phyloP scores from a whole-genome alignment of 2,113 vertebrate species.

The Callopanchax toddi region DNA sequence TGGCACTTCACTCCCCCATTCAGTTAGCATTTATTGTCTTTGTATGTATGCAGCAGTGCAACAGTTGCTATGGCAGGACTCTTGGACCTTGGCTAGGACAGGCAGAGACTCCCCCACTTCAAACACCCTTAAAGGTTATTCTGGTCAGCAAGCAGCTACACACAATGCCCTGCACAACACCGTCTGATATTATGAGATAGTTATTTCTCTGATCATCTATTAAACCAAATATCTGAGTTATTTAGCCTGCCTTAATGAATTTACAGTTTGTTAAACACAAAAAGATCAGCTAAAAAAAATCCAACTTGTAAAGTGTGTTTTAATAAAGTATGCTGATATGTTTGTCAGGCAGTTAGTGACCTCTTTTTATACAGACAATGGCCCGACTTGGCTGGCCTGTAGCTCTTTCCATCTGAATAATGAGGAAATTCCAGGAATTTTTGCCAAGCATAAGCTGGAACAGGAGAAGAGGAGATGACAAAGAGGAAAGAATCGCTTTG shows the following conservation, averaged over 20 bases:
- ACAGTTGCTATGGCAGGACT: constrained; percentile 70
- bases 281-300: background rate
- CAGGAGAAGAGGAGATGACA: constrained; percentile 15
- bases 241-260: background rate
- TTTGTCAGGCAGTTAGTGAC: constrained; percentile 4
- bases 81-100: constrained; percentile 64
- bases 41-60: constrained; percentile 33
- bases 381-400: constrained; percentile 37
- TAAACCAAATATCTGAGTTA: constrained; percentile 4
- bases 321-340: background rate
- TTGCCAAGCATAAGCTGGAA: constrained; percentile 43
- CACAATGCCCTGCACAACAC: background rate
- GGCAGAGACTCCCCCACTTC: constrained; percentile 48
- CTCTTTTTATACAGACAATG: constrained; percentile 27
- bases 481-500: constrained; percentile 3
- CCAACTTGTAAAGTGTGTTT: background rate
- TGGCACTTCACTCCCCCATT: background rate
- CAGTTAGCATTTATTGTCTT: constrained; percentile 9
- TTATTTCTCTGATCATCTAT: background rate
- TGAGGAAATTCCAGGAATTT: constrained; percentile 74
- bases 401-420: constrained; percentile 46
- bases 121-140: constrained; percentile 58
- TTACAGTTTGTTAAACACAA: background rate
- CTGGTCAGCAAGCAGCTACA: constrained; percentile 31
- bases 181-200: background rate